Evolutionary conservation across 2,797 vertebrate genomes (phyloP).

Genomic region (Hozukius guyotensis): DNA sequence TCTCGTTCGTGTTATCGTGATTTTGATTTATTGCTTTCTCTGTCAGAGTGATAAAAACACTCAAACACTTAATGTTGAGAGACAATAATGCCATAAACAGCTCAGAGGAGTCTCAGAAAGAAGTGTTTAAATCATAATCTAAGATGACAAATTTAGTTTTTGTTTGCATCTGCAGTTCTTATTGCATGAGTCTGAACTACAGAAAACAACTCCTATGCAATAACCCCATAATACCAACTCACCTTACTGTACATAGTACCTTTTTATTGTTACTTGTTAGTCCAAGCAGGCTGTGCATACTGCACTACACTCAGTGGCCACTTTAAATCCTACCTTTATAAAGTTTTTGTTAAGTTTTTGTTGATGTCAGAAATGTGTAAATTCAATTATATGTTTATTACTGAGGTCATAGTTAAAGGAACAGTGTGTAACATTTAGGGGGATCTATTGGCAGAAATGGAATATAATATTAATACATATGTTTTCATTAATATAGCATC

Average conservation of each 20-base stretch:
- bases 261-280: no score
- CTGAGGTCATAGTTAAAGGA: not conserved
- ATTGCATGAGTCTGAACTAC: not conserved
- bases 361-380: not conserved
- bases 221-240: not conserved
- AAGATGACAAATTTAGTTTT: conserved; percentile 14
- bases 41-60: conserved; percentile 36
- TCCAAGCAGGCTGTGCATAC: not conserved
- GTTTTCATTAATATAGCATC: not conserved
- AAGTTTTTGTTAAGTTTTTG: no score
- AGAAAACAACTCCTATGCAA: not conserved
- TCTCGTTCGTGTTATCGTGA: not conserved
- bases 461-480: no score
- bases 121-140: conserved; percentile 17
- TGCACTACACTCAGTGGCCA: not conserved
- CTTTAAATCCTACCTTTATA: no score
- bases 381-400: not conserved
- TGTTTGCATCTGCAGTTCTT: not conserved
- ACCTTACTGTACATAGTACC: not conserved
- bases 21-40: conserved; percentile 38
- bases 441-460: no score
- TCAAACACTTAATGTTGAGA: conserved; percentile 10
- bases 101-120: conserved; percentile 16
- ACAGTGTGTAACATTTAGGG: no score
- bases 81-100: conserved; percentile 34